phyloP scores from a whole-genome alignment of 2,113 vertebrate genomes.

The Poeciliopsis turrubarensis region DNA sequence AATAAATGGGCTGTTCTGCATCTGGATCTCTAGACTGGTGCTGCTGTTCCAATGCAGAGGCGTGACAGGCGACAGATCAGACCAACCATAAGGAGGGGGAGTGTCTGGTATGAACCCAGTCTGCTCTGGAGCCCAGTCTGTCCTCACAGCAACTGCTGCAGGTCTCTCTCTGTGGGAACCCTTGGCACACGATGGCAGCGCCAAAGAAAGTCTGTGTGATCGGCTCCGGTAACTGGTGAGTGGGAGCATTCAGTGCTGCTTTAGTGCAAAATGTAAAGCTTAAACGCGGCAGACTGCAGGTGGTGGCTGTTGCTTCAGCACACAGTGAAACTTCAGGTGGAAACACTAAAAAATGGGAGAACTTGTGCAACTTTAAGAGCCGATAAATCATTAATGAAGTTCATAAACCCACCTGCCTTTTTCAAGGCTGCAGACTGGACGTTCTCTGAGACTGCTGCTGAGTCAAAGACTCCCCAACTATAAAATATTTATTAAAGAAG shows the following conservation, averaged over 20 bases:
- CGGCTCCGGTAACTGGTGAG: constrained; percentile 98
- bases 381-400: constrained; percentile 32
- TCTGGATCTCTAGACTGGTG: not conserved
- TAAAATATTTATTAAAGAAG: constrained; percentile 18
- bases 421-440: constrained; percentile 6
- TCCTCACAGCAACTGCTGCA: constrained; percentile 35
- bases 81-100: constrained; percentile 52
- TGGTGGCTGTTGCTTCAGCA: not conserved
- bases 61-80: constrained; percentile 8
- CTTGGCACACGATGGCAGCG: constrained; percentile 65
- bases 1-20: not conserved
- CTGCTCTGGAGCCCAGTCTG: constrained; percentile 15
- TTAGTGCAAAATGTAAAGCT: not conserved
- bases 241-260: not conserved
- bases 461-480: constrained; percentile 8
- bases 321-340: not conserved
- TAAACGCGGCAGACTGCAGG: not conserved
- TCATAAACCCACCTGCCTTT: not conserved
- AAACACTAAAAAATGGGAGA: constrained; percentile 1
- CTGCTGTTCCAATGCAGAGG: constrained; percentile 5
- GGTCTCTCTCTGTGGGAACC: constrained; percentile 24
- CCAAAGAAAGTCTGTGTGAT: constrained; percentile 89
- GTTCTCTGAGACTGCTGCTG: not conserved
- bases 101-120: constrained; percentile 71
- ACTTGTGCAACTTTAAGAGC: constrained; percentile 3